Evolutionary conservation across 2,888 invertebrate species (phyloP), one percentile per base, ranked within the genome.

Genomic region (Mesopsocus fuscifrons): DNA sequence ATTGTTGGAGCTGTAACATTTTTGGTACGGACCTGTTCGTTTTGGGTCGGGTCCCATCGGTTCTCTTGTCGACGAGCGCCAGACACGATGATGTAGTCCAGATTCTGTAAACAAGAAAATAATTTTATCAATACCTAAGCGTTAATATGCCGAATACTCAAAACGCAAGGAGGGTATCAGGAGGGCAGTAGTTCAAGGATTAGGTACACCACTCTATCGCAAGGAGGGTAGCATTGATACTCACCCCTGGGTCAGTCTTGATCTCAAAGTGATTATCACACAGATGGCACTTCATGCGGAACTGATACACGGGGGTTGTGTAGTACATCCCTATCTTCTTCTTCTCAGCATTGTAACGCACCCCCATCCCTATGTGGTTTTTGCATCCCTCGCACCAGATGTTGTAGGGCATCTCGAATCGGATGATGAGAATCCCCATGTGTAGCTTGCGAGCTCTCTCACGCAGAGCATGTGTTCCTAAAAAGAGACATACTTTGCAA

Each of bases 371-470:
- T 44, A 99, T 91, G 57, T 97, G 98, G 64, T 91, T 97, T 49
- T 82, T 80, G 59, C 98, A 98, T 43, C 95, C 95, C 31, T 89
- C 87, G 53, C 98, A 99, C 98, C 98, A 98, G 52, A 98, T 97
- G 62, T 98, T 98, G 57, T 92, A 98, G 1, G 98, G 98, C 95
- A 98, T 94, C 66, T 98, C 98, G 67, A 99, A 99, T 38, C 97
- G 74, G 50, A 94, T 91, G 49, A 91, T 84, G 18, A 94, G 74
- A 52, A 99, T 97, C 9, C 97, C 98, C 65, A 88, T 68, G 55
- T 88, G 82, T 2, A 97, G 71, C 60, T 98, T 98, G n/a, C 83
- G 68, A 17, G 97, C 98, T 48, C 98, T 66, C 61, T 99, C 97
- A 22, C 98, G 72, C 31, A 98, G 64, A 1, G 97, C 94, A 71